These are phyloP conservation scores for Cordilura impudica DNA, from an alignment of 2,888 invertebrate genomes.

Conservation along the genomic window DNA sequence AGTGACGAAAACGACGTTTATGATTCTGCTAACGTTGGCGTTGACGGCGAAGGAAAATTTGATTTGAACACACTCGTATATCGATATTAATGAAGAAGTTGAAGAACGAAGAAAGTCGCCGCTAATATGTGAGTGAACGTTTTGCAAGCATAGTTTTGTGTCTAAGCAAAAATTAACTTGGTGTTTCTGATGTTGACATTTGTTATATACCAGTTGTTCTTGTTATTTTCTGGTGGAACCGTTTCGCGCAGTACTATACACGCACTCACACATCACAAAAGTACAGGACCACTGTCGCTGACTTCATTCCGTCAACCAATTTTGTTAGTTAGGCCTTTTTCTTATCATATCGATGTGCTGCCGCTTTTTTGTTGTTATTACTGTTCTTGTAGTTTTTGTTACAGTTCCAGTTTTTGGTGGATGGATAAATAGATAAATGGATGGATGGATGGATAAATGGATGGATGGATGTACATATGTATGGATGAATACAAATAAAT, in stretches of 20 bases:
- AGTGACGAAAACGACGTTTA: conserved; percentile 55
- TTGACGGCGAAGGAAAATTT: conserved; percentile 34
- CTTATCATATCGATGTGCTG: conserved; percentile 26
- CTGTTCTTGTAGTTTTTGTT: conserved; percentile 17
- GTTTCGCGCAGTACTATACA: conserved; percentile 63
- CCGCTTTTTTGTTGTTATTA: neutral
- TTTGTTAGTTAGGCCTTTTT: conserved; percentile 34
- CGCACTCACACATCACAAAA: conserved; percentile 41
- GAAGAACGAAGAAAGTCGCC: conserved; percentile 30
- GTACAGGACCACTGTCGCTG: conserved; percentile 29
- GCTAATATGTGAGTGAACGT: conserved; percentile 48
- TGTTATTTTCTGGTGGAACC: conserved; percentile 44
- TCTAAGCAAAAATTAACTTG: conserved; percentile 63
- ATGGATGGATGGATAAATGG: conserved; percentile 12
- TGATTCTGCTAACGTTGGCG: conserved; percentile 39
- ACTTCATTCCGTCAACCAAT: conserved; percentile 50
- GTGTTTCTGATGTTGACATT: conserved; percentile 37
- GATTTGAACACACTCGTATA: neutral
- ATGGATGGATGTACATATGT: conserved; percentile 2
- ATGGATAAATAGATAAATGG: conserved; percentile 13
- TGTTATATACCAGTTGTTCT: conserved; percentile 27
- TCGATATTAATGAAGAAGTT: neutral
- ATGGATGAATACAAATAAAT: neutral
- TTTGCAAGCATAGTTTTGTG: conserved; percentile 62
- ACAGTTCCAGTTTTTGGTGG: conserved; percentile 34